A percentile compares a stretch with the other conserved stretches of the same genome.
These are phyloP conservation scores for Berghia stephanieae DNA, from an alignment of 1,140 invertebrate species.

Conservation along the genomic window DNA sequence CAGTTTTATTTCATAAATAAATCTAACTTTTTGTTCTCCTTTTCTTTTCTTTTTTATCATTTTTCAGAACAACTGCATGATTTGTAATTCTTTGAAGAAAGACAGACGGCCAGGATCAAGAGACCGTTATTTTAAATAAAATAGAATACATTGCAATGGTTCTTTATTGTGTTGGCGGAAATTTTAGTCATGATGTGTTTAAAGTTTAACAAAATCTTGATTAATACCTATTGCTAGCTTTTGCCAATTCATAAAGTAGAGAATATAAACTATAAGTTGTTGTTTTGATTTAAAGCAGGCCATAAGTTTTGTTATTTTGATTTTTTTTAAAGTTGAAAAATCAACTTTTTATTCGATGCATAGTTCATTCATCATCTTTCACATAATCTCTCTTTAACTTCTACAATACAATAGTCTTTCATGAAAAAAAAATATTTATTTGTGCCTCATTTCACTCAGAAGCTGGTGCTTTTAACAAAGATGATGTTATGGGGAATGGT, in stretches of 20 bases:
- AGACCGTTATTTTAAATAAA: constrained; percentile 34
- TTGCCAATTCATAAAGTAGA: neutral
- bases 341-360: no score
- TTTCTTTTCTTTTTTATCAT: constrained; percentile 18
- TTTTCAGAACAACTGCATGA: constrained; percentile 57
- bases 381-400: no score
- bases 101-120: constrained; percentile 48
- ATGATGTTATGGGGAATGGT: no score
- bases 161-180: neutral
- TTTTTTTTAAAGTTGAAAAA: no score
- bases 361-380: no score
- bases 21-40: neutral
- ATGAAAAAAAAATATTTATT: no score
- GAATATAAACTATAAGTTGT: neutral
- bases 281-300: neutral
- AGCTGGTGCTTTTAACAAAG: no score
- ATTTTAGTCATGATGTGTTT: neutral
- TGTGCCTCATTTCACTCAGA: no score
- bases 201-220: no score
- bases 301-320: no score
- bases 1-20: no score
- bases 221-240: neutral
- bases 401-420: no score
- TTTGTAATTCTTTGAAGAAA: constrained; percentile 56
- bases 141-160: neutral